These are phyloP conservation scores for Hoplodrina blanda DNA, from an alignment of 2,888 invertebrate genomes.

Conservation along the genomic window DNA sequence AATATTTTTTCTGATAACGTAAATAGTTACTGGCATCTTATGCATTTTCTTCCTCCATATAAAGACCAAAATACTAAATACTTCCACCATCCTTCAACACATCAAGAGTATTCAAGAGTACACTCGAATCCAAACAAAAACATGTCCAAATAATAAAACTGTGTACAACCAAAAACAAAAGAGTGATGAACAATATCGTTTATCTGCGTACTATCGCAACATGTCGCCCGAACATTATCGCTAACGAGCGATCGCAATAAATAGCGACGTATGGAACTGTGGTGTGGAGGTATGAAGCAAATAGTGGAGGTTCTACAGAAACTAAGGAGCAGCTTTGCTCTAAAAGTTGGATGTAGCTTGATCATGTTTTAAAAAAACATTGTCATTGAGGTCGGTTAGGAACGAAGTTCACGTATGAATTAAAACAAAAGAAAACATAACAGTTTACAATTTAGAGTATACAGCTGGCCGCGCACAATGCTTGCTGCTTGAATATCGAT, in stretches of 20 bases:
- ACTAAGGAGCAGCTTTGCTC: not conserved
- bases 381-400: too few relatives aligned
- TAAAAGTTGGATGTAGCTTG: too few relatives aligned
- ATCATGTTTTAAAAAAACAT: too few relatives aligned
- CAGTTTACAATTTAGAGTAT: too few relatives aligned
- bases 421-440: too few relatives aligned
- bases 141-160: conserved; percentile 64
- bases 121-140: conserved; percentile 52
- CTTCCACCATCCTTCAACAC: conserved; percentile 2
- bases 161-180: conserved; percentile 59
- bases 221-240: conserved; percentile 80
- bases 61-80: not conserved
- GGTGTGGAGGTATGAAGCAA: conserved; percentile 33
- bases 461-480: too few relatives aligned
- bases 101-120: conserved; percentile 35
- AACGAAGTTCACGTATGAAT: too few relatives aligned
- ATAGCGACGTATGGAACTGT: conserved; percentile 67
- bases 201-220: conserved; percentile 70
- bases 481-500: too few relatives aligned
- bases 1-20: too few relatives aligned
- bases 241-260: conserved; percentile 80
- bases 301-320: not conserved
- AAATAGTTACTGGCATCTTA: not conserved
- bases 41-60: conserved; percentile 13
- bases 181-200: conserved; percentile 68